Percentiles rank a stretch among this genome's conserved stretches.
Evolutionary conservation across 2,888 invertebrate genomes (phyloP).

Genomic region (Eristalinus aeneus): DNA sequence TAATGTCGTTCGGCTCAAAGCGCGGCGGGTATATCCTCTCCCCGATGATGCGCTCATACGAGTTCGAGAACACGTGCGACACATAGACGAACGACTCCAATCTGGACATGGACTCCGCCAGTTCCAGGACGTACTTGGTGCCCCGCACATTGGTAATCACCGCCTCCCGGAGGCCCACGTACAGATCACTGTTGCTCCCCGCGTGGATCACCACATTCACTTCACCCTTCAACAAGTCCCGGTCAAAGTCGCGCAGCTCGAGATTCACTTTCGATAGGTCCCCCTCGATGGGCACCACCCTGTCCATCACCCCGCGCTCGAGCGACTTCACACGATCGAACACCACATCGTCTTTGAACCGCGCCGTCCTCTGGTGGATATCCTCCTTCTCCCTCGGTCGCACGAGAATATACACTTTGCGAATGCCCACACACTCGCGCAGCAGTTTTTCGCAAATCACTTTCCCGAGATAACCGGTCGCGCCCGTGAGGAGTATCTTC

Average conservation of each 20-base stretch:
- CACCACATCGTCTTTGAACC: slow-evolving; percentile 55
- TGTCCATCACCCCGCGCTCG: slow-evolving; percentile 50
- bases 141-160: slow-evolving; percentile 57
- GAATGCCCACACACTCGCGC: slow-evolving; percentile 70
- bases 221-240: slow-evolving; percentile 45
- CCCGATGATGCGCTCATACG: slow-evolving; percentile 51
- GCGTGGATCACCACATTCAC: slow-evolving; percentile 62
- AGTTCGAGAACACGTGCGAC: slow-evolving; percentile 63
- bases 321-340: slow-evolving; percentile 56
- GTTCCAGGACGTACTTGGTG: slow-evolving; percentile 33
- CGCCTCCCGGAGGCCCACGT: slow-evolving; percentile 46
- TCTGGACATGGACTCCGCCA: slow-evolving; percentile 44
- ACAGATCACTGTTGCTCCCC: slow-evolving; percentile 54
- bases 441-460: slow-evolving; percentile 73
- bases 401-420: slow-evolving; percentile 65
- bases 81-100: slow-evolving; percentile 61
- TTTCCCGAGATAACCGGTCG: slow-evolving; percentile 73
- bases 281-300: slow-evolving; percentile 53
- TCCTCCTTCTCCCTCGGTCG: slow-evolving; percentile 54
- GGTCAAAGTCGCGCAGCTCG: slow-evolving; percentile 43
- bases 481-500: slow-evolving; percentile 72
- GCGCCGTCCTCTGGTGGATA: slow-evolving; percentile 18
- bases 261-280: slow-evolving; percentile 54
- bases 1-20: slow-evolving; percentile 44
- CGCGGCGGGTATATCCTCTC: slow-evolving; percentile 43